Evolutionary conservation across 2,888 invertebrate genomes (phyloP), one percentile per base, ranked within the genome.

Genomic region (Lycophotia porphyrea): DNA sequence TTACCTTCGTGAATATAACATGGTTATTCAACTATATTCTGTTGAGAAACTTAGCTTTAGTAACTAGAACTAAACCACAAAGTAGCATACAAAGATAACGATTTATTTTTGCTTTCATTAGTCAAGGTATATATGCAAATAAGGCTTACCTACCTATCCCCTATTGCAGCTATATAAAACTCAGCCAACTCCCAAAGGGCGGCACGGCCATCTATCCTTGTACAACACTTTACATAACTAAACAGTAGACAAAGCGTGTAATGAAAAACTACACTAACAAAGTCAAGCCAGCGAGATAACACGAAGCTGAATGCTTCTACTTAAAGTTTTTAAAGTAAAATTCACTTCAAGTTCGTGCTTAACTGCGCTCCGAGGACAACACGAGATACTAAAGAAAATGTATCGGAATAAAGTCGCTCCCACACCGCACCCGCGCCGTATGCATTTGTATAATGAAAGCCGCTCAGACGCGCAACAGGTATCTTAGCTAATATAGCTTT

Each of bases 381-480:
- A 75, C 44, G 71, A 78, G 76, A 81, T 80, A 66, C 74, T 77
- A 73, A 87, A 81, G 85, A 84, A 87, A 87, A 86, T 84, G 70
- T 84, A 80, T 83, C 82, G 76, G 66, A 64, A 76, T 78, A 64
- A 77, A 83, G 76, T 77, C 74, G 60, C 55, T 49, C 73, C 74
- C 81, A 65, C 75, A 55, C n/a, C 81, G 55, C 84, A 47, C 31
- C 80, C 75, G 71, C 74, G 65, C 74, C 73, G 71, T 77, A 80
- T 88, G 84, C 89, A 87, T 87, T 87, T 84, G 70, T 80, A 75
- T 87, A 88, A 88, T 89, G 85, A 87, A 88, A 88, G 81, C 81
- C 73, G 66, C 74, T 77, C 44, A 73, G 70, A 76, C 49, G 64
- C 83, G 89, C 91, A 91, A 91, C 91, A 90, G 87, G 91, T 90